Evolutionary conservation across 2,888 invertebrate species (phyloP), one percentile per base, ranked within the genome.

Genomic region (Sepiola atlantica): DNA sequence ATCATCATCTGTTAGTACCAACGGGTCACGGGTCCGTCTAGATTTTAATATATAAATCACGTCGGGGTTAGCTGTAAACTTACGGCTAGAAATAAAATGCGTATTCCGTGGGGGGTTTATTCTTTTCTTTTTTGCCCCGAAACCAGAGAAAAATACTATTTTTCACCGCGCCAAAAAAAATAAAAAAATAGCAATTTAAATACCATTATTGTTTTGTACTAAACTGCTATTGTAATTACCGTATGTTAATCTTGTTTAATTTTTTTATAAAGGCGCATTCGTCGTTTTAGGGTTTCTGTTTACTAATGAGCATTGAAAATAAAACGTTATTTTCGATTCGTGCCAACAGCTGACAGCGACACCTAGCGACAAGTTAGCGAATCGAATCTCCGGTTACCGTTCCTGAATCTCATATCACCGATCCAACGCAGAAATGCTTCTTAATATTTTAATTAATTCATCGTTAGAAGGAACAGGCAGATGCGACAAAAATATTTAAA

Each of bases 371-470:
- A 77, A 77, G 32, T n/a, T 77, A 77, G 32, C n/a, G 32, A 77
- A 32, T 77, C 18, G n/a, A 16, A 77, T 77, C 77, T 77, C 77
- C 77, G 14, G 2, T 77, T 77, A 77, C 77, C n/a, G 77, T 77
- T 21, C 77, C n/a, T 77, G 77, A 77, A 32, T 77, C 77, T 77
- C 77, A 77, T 77, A 77, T 77, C 77, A 77, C 77, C 32, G 8
- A 77, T 77, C 16, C 77, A 77, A n/a, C n/a, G n/a, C 1, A 77
- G 77, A 77, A 77, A 32, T 77, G 77, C 12, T 77, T 77, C 32
- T n/a, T 32, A 77, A 77, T 77, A 77, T 77, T 77, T 77, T 77
- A 77, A 77, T 77, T 77, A 77, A 77, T 77, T 77, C 77, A 77
- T 77, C n/a, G 32, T 16, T n/a, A 77, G 77, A 32, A 77, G 2